phyloP scores from a whole-genome alignment of 2,113 vertebrate species.

The Lota lota region DNA sequence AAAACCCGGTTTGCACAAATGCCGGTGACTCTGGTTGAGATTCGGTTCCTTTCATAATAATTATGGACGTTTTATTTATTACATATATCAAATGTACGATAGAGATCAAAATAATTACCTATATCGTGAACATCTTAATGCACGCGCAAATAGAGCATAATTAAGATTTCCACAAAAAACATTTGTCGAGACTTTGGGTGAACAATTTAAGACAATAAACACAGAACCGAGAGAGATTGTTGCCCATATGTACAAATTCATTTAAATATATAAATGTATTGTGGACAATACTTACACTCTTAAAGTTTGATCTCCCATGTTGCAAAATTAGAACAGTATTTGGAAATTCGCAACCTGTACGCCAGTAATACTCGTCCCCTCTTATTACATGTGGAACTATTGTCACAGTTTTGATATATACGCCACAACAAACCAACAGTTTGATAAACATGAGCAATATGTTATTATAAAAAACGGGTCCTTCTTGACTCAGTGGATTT shows the following conservation, averaged over 20 bases:
- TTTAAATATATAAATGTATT: neutral
- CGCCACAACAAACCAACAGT: neutral
- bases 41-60: too few species aligned
- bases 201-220: too few species aligned
- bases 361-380: constrained; percentile 20
- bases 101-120: too few species aligned
- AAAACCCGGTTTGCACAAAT: too few species aligned
- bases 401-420: neutral
- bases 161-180: neutral
- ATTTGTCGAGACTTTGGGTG: too few species aligned
- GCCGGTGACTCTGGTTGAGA: too few species aligned
- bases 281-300: constrained; percentile 68
- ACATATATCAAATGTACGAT: too few species aligned
- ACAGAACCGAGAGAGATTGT: neutral
- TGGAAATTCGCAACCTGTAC: constrained; percentile 39
- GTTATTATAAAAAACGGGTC: too few species aligned
- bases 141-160: too few species aligned
- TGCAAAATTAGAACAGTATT: neutral
- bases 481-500: too few species aligned
- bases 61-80: too few species aligned
- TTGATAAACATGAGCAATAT: neutral
- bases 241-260: neutral
- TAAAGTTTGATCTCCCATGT: constrained; percentile 65
- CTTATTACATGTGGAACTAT: constrained; percentile 15
- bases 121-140: too few species aligned